A percentile compares a stretch with the other conserved stretches of the same genome.
phyloP scores from a whole-genome alignment of 2,113 vertebrate species.

The Pan paniscus region DNA sequence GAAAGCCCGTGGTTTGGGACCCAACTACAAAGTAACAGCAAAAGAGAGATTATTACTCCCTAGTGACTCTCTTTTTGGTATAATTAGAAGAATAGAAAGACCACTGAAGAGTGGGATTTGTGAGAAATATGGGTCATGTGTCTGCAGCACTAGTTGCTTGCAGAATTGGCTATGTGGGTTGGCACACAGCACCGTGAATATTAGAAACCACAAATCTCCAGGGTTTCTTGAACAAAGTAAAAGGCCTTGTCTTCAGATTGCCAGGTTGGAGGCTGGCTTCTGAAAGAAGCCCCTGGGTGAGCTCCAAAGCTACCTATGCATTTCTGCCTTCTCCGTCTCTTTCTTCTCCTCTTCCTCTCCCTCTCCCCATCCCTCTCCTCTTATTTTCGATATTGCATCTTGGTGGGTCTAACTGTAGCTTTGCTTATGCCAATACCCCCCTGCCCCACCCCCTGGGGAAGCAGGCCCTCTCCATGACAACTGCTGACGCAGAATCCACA shows the following conservation, averaged over 20 bases:
- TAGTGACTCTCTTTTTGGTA: slow-evolving; percentile 43
- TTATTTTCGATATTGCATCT: background rate
- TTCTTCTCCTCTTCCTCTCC: background rate
- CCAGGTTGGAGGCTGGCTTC: background rate
- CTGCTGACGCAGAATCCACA: background rate
- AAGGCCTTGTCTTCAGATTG: background rate
- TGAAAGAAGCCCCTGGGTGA: background rate
- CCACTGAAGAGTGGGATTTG: slow-evolving; percentile 13
- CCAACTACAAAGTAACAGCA: slow-evolving; percentile 13
- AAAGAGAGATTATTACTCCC: slow-evolving; percentile 13
- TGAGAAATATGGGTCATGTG: slow-evolving; percentile 36
- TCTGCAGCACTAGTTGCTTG: background rate
- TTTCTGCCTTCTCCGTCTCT: background rate
- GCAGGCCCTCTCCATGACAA: background rate
- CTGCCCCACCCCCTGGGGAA: background rate
- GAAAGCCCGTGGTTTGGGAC: slow-evolving; percentile 44
- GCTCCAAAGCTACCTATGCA: background rate
- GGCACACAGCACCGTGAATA: slow-evolving; percentile 19
- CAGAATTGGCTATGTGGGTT: slow-evolving; percentile 46
- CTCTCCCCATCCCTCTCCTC: background rate
- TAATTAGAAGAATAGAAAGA: slow-evolving; percentile 31
- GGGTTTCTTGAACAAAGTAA: slow-evolving; percentile 48
- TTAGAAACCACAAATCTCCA: slow-evolving; percentile 58
- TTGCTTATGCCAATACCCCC: background rate
- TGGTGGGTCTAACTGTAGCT: background rate